Percentiles rank a stretch among this genome's conserved stretches.
Conservation (phyloP, 2,797 vertebrate genomes). For the Enteromius afrohamiltoni region DNA sequence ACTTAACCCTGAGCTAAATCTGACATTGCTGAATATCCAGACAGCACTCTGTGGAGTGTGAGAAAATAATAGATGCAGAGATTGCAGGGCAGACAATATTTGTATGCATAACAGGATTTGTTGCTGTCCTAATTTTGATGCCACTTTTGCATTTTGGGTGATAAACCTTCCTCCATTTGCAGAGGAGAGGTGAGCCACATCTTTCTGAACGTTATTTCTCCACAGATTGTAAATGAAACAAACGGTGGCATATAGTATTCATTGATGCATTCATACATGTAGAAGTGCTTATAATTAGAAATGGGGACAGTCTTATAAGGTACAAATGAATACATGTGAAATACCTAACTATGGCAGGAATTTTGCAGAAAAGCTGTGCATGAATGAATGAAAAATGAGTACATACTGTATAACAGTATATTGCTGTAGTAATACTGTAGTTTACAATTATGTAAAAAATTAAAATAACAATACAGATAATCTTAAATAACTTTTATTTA, state of each 20-base stretch:
- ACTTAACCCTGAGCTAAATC: slow-evolving; percentile 45
- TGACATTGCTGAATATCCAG: slow-evolving; percentile 41
- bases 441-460: too few relatives aligned
- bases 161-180: background rate
- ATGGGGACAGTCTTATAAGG: background rate
- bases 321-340: background rate
- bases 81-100: slow-evolving; percentile 20
- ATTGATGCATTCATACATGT: background rate
- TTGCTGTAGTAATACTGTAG: too few relatives aligned
- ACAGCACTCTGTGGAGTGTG: slow-evolving; percentile 34
- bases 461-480: too few relatives aligned
- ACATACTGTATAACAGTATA: background rate
- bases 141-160: slow-evolving; percentile 22
- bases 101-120: slow-evolving; percentile 27
- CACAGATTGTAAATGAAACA: background rate
- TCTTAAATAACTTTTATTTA: too few relatives aligned
- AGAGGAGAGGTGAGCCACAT: background rate
- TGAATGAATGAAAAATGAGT: background rate
- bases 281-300: background rate
- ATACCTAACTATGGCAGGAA: background rate
- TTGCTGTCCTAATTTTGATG: slow-evolving; percentile 30
- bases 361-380: background rate
- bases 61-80: slow-evolving; percentile 25
- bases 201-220: background rate
- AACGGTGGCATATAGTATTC: background rate